Evolutionary conservation across 2,797 vertebrate genomes (phyloP).

Genomic region (Eptatretus atami): DNA sequence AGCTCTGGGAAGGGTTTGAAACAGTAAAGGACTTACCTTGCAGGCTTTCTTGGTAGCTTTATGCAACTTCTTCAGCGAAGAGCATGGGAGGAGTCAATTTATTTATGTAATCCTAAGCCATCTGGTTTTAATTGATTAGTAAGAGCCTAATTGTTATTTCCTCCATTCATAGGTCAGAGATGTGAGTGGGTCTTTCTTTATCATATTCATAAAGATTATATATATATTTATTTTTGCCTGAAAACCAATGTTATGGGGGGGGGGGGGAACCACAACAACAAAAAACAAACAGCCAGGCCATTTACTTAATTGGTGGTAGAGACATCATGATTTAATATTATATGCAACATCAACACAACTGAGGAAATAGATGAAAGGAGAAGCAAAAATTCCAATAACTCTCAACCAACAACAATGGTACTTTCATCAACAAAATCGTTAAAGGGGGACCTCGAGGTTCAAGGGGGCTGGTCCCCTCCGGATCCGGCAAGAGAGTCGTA

Average conservation of each 20-base stretch:
- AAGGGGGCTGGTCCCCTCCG: slow-evolving; percentile 50
- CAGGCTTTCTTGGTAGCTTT: no score
- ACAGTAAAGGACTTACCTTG: no score
- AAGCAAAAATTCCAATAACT: not conserved
- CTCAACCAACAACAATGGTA: slow-evolving; percentile 37
- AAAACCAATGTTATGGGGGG: not conserved
- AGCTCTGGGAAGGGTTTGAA: no score
- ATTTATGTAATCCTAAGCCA: no score
- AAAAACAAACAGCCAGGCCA: not conserved
- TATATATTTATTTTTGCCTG: no score
- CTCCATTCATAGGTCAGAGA: no score
- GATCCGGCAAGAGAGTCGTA: slow-evolving; percentile 60
- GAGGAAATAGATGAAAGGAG: not conserved
- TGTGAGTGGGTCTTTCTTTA: no score
- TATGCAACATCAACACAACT: not conserved
- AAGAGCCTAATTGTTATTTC: no score
- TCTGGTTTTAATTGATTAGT: no score
- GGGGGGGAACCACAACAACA: slow-evolving; percentile 1
- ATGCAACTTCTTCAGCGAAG: no score
- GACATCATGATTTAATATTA: not conserved
- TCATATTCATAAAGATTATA: no score
- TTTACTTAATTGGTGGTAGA: not conserved
- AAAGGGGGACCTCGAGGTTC: slow-evolving; percentile 47
- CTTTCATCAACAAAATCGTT: slow-evolving; percentile 35
- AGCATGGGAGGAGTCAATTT: no score